Base-by-base conservation (phyloP, 2,113 vertebrate genomes). In the Thinocorus orbignyianus region DNA sequence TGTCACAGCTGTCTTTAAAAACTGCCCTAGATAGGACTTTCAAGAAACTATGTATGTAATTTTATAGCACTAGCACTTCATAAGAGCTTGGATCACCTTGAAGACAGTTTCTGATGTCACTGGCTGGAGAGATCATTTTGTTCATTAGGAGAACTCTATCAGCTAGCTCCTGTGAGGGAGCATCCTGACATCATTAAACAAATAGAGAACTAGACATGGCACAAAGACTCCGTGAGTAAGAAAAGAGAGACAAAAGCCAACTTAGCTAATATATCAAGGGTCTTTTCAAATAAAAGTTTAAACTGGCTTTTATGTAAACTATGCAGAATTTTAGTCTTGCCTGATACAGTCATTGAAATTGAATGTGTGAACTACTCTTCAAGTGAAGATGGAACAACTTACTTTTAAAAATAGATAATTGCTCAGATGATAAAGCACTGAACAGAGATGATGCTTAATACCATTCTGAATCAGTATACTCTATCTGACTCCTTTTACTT, bases 11-110 rank as follows among this genome's bases (percentile, higher is more conserved):
- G 42, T 71, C 86, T 93, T 95, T 55, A 95, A 95, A 96, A 77
- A 35, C 55, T 97, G 91, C 79, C 92, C 96, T 95, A 96, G 64
- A 91, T 94, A 88, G 14, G 80, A 91, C 69, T 95, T 93, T 73
- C 64, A 93, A 70, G 72, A 73, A 92, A 81, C 1, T 31, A 58
- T 77, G 64, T 62, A 30, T 93, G 58, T 55, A 73, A 81, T 94
- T 93, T 83, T 86, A 46, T 30, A 83, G 37, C 78, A 86, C n/a
- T 72, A 92, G 58, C 86, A 86, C 92, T 93, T 92, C 81, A 62
- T 81, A 94, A 86, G 83, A 91, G 62, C 54, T 60, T 80, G 76
- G 49, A 88, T 95, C 88, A 90, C 94, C 96, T 91, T 96, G 77
- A 95, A 94, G 88, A 84, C 46, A 66, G 69, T 51, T 46, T 96